These are phyloP conservation scores for Brachionus sp. DNA, from an alignment of 1,140 invertebrate species.

Conservation along the genomic window DNA sequence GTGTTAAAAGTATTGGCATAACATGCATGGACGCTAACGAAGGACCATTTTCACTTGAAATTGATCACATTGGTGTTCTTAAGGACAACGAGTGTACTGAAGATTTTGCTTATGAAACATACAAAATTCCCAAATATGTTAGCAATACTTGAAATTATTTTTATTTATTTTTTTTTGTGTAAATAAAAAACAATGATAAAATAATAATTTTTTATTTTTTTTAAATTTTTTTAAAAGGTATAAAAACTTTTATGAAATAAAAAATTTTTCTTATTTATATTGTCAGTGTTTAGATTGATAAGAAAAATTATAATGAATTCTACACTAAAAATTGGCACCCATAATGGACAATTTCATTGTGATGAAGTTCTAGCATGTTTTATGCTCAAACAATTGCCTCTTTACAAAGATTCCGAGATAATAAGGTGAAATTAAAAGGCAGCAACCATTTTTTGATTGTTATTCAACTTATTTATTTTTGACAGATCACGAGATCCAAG, in stretches of 20 bases:
- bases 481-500: conserved; percentile 65
- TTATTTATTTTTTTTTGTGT: neutral
- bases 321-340: conserved; percentile 63
- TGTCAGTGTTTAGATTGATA: neutral
- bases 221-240: neutral
- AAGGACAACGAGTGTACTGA: conserved; percentile 72
- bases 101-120: conserved; percentile 85
- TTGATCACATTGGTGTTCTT: conserved; percentile 83
- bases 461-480: conserved; percentile 15
- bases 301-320: conserved; percentile 38
- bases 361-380: conserved; percentile 90
- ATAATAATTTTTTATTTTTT: neutral
- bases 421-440: conserved; percentile 64
- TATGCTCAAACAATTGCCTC: conserved; percentile 76
- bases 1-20: conserved; percentile 74
- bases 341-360: conserved; percentile 78
- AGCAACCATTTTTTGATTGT: no score
- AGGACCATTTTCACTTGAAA: conserved; percentile 83
- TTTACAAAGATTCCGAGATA: conserved; percentile 77
- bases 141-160: neutral
- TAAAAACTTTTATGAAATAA: neutral
- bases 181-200: neutral
- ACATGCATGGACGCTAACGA: conserved; percentile 70
- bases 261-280: neutral
- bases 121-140: conserved; percentile 54